Evolutionary conservation across 2,888 invertebrate genomes (phyloP), one percentile per base, ranked within the genome.

Genomic region (Lithophane semibrunnea): DNA sequence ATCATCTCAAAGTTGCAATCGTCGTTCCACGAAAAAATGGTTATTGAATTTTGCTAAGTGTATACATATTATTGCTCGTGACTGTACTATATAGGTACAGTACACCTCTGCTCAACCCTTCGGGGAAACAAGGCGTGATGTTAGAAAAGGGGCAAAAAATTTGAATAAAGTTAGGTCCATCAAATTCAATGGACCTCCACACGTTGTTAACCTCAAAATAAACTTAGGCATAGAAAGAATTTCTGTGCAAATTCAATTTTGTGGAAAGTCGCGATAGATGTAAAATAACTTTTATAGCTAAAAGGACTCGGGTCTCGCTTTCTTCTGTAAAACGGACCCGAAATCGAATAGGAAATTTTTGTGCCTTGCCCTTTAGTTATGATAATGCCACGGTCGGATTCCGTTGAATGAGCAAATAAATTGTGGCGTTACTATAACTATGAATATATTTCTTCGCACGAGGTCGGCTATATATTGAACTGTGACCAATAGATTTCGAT

Each of bases 281-380:
- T 77, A 79, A 82, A 87, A 82, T 86, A 84, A 82, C 66, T 77
- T 86, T 87, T 86, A 86, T 84, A 37, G 58, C 69, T 70, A 42
- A 76, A 81, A 47, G 82, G 82, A 75, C 72, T 61, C 13, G 75
- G 82, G 77, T 76, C 61, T 54, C 84, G 77, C 77, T 85, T 82
- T 78, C 83, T 85, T 87, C 78, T 78, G 76, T 85, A 80, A 73
- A 78, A 75, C 29, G 83, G 68, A 80, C 87, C 87, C 78, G 10
- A 87, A 80, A 76, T 78, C 77, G 76, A 80, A 83, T 83, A 67
- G 80, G 80, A 71, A 65, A 75, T 83, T 91, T 92, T 91, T 91
- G 90, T 92, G 91, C 89, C 88, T 90, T 85, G 77, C 87, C 89
- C 89, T 93, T 80, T 91, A 92, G 92, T 91, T 93, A 93, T 93